Conservation (phyloP, 2,797 vertebrate genomes). For the Poeciliopsis gracilis region DNA sequence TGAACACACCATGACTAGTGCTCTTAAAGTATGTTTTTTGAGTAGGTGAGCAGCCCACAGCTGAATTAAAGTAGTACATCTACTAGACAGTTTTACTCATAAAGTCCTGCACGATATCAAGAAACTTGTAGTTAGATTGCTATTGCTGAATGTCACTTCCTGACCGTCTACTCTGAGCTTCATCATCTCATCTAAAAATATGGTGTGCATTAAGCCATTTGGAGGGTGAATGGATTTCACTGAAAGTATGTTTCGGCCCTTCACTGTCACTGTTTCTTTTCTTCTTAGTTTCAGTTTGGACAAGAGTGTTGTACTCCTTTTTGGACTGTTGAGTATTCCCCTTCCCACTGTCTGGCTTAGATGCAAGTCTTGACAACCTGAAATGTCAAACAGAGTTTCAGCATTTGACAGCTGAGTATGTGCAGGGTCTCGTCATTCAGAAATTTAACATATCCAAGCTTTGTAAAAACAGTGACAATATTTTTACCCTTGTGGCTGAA, state of each 20-base stretch:
- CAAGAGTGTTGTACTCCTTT: background rate
- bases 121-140: background rate
- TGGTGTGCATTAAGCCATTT: background rate
- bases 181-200: background rate
- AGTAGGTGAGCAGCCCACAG: background rate
- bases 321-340: background rate
- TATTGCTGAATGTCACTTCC: background rate
- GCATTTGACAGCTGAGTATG: background rate
- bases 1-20: background rate
- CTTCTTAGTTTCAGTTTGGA: background rate
- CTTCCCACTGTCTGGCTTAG: background rate
- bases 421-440: background rate
- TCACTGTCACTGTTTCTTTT: background rate
- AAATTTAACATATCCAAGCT: background rate
- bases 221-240: background rate
- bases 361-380: background rate
- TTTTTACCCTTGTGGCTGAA: background rate
- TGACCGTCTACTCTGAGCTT: background rate
- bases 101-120: background rate
- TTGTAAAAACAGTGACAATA: background rate
- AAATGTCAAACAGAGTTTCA: background rate
- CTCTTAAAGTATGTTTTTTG: background rate
- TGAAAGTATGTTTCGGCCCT: background rate
- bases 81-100: background rate
- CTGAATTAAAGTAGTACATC: background rate